Conservation (phyloP, 2,113 vertebrate genomes). For the Rhinogobius similis region DNA sequence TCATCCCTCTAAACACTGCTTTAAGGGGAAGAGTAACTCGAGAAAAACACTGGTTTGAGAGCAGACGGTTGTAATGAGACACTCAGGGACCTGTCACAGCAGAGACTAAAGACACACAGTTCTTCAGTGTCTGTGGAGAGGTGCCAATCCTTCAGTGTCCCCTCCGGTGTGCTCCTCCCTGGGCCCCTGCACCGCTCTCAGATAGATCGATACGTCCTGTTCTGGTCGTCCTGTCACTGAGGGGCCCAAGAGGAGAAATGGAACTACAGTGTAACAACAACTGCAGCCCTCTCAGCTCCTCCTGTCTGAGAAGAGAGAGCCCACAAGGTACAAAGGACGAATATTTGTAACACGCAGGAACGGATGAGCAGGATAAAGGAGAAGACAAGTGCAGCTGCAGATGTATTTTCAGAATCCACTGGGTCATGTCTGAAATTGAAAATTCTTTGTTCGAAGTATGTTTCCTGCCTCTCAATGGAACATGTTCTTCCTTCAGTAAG, state of each 20-base stretch:
- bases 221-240: constrained; percentile 53
- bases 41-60: constrained; percentile 32
- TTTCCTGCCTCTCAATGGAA: neutral
- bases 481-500: neutral
- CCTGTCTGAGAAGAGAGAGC: constrained; percentile 25
- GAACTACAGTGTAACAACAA: constrained; percentile 48
- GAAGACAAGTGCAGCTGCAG: neutral
- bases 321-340: neutral
- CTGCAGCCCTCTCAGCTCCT: constrained; percentile 34
- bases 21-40: constrained; percentile 22
- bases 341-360: constrained; percentile 2
- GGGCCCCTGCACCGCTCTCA: constrained; percentile 58
- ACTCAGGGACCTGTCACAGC: constrained; percentile 51
- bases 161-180: constrained; percentile 54
- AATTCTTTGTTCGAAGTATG: neutral
- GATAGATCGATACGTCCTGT: constrained; percentile 68
- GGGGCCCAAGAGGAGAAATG: constrained; percentile 50
- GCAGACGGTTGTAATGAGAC: constrained; percentile 60
- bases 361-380: neutral
- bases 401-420: neutral
- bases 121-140: constrained; percentile 48
- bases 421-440: neutral
- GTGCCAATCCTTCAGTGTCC: constrained; percentile 59
- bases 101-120: constrained; percentile 60
- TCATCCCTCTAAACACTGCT: neutral